Percentiles rank a stretch among this genome's conserved stretches.
These are phyloP conservation scores for Cydia fagiglandana DNA, from an alignment of 1,140 invertebrate species.

Conservation along the genomic window DNA sequence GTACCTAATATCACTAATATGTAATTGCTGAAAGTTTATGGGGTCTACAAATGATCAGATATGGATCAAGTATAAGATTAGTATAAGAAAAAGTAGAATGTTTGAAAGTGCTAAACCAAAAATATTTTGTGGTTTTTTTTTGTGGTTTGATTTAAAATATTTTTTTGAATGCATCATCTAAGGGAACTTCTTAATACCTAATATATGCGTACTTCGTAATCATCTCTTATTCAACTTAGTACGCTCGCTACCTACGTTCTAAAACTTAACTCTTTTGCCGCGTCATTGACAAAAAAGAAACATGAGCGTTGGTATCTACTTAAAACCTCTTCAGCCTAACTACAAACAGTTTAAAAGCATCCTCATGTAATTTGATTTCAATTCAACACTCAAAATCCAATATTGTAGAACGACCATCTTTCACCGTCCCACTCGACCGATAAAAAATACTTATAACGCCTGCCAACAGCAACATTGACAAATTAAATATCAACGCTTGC, in stretches of 20 bases:
- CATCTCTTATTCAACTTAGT: background rate
- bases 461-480: conserved; percentile 67
- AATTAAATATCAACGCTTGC: conserved; percentile 59
- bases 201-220: background rate
- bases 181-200: background rate
- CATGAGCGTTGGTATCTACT: background rate
- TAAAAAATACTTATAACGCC: conserved; percentile 55
- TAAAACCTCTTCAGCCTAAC: conserved; percentile 7
- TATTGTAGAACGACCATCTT: conserved; percentile 35
- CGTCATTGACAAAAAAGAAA: conserved; percentile 3
- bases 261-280: background rate
- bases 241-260: background rate
- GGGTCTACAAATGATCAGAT: no score
- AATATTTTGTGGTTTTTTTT: no score
- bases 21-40: no score
- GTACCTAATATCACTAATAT: no score
- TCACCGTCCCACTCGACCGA: conserved; percentile 44
- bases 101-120: background rate
- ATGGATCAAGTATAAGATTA: no score
- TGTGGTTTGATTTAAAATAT: no score
- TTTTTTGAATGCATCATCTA: background rate
- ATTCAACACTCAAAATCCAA: conserved; percentile 22
- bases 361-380: conserved; percentile 25
- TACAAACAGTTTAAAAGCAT: conserved; percentile 22
- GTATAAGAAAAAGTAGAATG: no score